A percentile compares a stretch with the other conserved stretches of the same genome.
phyloP scores from a whole-genome alignment of 2,797 vertebrate species.

The Simalia tracyae region DNA sequence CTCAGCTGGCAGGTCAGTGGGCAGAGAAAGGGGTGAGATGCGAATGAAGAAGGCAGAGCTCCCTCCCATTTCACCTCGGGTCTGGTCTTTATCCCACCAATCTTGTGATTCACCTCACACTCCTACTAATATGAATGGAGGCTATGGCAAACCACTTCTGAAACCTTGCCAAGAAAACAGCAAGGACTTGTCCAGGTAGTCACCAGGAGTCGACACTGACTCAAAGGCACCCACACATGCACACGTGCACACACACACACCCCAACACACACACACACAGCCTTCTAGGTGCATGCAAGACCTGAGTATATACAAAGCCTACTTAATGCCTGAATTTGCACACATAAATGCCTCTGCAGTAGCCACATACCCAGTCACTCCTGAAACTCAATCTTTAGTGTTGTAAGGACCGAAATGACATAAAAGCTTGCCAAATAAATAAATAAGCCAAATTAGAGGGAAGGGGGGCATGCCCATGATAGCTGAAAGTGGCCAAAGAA shows the following conservation, averaged over 20 bases:
- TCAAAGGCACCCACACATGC: background rate
- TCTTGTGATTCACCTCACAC: no score
- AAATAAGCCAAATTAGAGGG: background rate
- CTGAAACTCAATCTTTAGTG: background rate
- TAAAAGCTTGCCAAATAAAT: background rate
- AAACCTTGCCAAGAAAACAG: background rate
- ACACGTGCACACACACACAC: background rate
- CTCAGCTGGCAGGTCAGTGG: background rate
- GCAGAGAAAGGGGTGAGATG: background rate
- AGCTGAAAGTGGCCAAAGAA: background rate
- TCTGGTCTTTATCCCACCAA: background rate
- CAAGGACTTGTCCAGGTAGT: background rate
- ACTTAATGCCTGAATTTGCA: background rate
- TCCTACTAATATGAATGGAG: background rate
- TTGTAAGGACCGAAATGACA: background rate
- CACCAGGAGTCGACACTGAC: background rate
- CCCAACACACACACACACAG: background rate
- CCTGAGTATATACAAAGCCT: background rate
- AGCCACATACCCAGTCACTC: background rate
- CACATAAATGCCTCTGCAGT: background rate
- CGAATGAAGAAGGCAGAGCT: background rate
- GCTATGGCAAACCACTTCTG: background rate
- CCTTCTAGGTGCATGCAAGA: background rate
- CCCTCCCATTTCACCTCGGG: background rate
- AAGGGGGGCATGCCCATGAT: background rate